Base-by-base conservation (phyloP, 1,140 invertebrate species). In the Planococcus citri region DNA sequence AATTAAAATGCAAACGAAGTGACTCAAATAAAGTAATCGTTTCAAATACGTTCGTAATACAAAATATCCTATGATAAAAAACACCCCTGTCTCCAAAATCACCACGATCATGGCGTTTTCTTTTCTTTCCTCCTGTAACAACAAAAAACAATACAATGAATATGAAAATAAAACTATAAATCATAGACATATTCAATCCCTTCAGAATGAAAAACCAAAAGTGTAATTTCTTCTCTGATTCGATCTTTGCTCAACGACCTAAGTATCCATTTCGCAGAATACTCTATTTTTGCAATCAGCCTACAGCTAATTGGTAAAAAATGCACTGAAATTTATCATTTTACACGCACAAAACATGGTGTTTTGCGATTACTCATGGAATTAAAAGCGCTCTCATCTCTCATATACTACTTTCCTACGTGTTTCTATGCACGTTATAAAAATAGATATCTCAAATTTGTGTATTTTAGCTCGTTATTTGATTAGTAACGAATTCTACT, bases 391-490 rank as follows among this genome's bases (percentile, higher is more conserved):
- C 17, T 64, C 10, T 64, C 20, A 27, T 25, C 10, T 9, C 60
- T 24, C 22, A 17, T 60, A 37, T 37, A 37, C 6, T 37, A 37
- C 4, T 33, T 58, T 22, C 51, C 6, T 64, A 64, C 60, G 60
- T 25, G 60, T 58, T 4, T 58, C 3, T 22, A 17, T 64, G 22
- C 25, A 20, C n/a, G 60, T 64, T 64, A 64, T 27, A 64, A 64
- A 64, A 64, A 64, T 64, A 64, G 60, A 64, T 25, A 17, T 64
- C 25, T 24, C 60, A 64, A 64, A 64, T 64, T 64, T 64, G 25
- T 64, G 60, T 27, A 64, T 64, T 64, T 25, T 64, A 22, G 60
- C 60, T 25, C 60, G 10, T 64, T 64, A 64, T 25, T 64, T 27
- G 25, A 27, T 64, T 64, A 64, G 60, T 64, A 64, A 64, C 60